Evolutionary conservation across 2,888 invertebrate genomes (phyloP).

Genomic region (Heteromyza rotundicornis): DNA sequence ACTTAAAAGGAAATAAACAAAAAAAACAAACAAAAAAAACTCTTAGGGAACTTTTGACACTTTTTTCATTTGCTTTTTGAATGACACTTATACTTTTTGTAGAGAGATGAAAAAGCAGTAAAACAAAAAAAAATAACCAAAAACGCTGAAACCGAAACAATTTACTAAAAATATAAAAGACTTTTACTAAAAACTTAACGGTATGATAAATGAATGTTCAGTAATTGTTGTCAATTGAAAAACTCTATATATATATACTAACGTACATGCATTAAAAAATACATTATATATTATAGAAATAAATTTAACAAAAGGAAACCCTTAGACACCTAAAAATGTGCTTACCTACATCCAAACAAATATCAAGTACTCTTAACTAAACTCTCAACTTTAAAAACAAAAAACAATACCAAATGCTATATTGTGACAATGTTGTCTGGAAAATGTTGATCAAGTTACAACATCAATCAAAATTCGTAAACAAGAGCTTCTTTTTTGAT

Average conservation of each 20-base stretch:
- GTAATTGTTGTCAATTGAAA: conserved; percentile 36
- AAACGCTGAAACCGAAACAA: conserved; percentile 37
- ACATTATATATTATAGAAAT: background rate
- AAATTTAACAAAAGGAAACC: background rate
- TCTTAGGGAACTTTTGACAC: conserved; percentile 44
- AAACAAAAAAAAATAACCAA: conserved; percentile 22
- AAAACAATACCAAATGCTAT: too few relatives aligned
- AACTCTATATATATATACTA: conserved; percentile 13
- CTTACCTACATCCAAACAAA: background rate
- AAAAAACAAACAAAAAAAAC: conserved; percentile 24
- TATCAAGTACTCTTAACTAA: too few relatives aligned
- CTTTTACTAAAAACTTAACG: conserved; percentile 41
- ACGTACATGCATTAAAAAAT: conserved; percentile 8
- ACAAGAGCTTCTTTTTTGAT: conserved; percentile 43
- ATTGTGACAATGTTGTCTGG: too few relatives aligned
- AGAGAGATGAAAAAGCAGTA: conserved; percentile 11
- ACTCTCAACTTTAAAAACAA: too few relatives aligned
- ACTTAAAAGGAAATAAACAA: conserved; percentile 4
- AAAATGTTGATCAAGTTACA: too few relatives aligned
- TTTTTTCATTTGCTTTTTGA: conserved; percentile 20
- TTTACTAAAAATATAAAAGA: conserved; percentile 32
- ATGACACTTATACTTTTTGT: conserved; percentile 17
- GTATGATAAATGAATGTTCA: conserved; percentile 24
- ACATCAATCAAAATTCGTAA: conserved; percentile 50
- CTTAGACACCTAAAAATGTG: background rate